phyloP scores from a whole-genome alignment of 2,888 invertebrate species.

The Drosophila kuntzei region DNA sequence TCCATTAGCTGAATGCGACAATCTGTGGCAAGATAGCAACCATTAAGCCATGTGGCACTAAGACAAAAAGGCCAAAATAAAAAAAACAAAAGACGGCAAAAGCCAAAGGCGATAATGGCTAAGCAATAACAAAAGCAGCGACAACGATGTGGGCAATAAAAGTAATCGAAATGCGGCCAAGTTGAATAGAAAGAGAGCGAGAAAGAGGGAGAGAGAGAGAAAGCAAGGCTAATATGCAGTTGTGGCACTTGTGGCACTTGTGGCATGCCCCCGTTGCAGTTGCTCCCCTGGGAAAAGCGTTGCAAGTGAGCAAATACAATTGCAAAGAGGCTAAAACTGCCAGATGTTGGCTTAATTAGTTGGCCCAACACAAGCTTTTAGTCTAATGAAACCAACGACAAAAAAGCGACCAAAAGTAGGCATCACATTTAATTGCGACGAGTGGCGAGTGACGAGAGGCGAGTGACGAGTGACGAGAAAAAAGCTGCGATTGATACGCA shows the following conservation, averaged over 20 bases:
- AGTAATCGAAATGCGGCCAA: slow-evolving; percentile 60
- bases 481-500: neutral
- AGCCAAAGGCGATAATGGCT: slow-evolving; percentile 49
- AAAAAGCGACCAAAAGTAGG: slow-evolving; percentile 6
- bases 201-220: neutral
- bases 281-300: slow-evolving; percentile 51
- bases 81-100: slow-evolving; percentile 6
- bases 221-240: slow-evolving; percentile 58
- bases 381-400: slow-evolving; percentile 61
- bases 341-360: slow-evolving; percentile 70
- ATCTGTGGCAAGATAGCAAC: slow-evolving; percentile 26
- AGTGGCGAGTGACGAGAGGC: slow-evolving; percentile 12
- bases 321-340: slow-evolving; percentile 31
- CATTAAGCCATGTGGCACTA: slow-evolving; percentile 22
- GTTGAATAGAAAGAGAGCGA: slow-evolving; percentile 7
- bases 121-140: slow-evolving; percentile 70
- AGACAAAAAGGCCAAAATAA: slow-evolving; percentile 4
- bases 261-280: slow-evolving; percentile 26
- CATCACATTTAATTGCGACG: neutral
- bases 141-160: slow-evolving; percentile 49
- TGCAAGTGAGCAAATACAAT: slow-evolving; percentile 68
- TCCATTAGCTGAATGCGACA: slow-evolving; percentile 38
- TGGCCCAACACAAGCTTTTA: slow-evolving; percentile 63
- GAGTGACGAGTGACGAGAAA: neutral
- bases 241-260: slow-evolving; percentile 27